Base-by-base conservation (phyloP, 1,140 invertebrate species). In the Pinna nobilis region DNA sequence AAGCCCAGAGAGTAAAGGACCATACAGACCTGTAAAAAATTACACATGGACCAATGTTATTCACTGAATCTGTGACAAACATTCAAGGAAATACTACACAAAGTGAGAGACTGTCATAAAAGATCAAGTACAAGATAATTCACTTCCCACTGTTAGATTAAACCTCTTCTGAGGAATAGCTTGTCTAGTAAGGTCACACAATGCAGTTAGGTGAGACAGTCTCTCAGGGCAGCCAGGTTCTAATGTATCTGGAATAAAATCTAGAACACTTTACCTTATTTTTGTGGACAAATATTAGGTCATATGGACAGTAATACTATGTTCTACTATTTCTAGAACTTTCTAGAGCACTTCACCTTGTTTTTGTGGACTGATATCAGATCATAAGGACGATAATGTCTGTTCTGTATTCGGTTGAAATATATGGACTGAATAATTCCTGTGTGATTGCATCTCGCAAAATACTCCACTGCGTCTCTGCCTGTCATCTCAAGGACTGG, bases 401-500 rank as follows among this genome's bases (percentile, higher is more conserved):
- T 50, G 20, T 76, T 80, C n/a, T 82, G 78, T 0, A 82, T 79
- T 41, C 82, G 68, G 66, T 89, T 89, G 60, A 89, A 86, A 74
- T 87, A 87, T 41, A 88, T 74, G n/a, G 84, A 84, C 66, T 86
- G 77, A 28, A 88, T 85, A 63, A 87, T 81, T 23, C 87, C 85
- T 15, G 81, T 73, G 65, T 89, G 87, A 59, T 88, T 81, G 64
- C 81, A 81, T 41, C 82, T 76, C 18, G 82, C 82, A 78, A 88
- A 88, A 70, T 83, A 87, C 63, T 83, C 82, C 13, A 89, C 87
- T 5, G 88, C 87, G 33, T 89, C 85, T 60, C 88, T 69, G 13
- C 87, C 88, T 6, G 77, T 86, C 85, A 87, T 86, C 28, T 80
- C 73, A 3, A 71, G 76, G 5, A 85, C 73, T 32, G 80, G 66